Evolutionary conservation across 2,888 invertebrate species (phyloP).

Genomic region (Oxystoma pomonae): DNA sequence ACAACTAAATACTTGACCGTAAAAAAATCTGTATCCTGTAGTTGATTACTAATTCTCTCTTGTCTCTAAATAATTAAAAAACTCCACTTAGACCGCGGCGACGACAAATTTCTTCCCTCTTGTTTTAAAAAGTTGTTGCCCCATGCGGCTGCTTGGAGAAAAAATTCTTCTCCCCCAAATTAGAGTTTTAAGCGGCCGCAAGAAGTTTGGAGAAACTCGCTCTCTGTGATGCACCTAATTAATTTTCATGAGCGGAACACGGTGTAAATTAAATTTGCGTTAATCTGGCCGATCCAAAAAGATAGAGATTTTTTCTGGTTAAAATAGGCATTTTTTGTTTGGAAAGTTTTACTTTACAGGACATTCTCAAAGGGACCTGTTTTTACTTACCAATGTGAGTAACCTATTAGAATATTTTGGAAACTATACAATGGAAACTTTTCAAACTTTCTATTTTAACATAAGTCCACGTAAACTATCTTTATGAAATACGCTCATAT

Average conservation of each 20-base stretch:
- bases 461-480: no score
- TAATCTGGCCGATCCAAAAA: background rate
- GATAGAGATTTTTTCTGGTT: no score
- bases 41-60: conserved; percentile 20
- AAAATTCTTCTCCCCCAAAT: background rate
- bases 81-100: conserved; percentile 21
- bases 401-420: no score
- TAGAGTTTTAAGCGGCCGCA: background rate
- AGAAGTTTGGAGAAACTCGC: background rate
- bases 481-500: no score
- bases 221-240: background rate
- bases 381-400: no score
- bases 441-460: no score
- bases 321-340: no score
- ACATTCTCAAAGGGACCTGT: no score
- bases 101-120: background rate
- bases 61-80: conserved; percentile 23
- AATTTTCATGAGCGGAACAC: background rate
- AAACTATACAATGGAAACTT: no score
- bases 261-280: background rate
- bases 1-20: no score
- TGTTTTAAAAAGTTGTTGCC: background rate
- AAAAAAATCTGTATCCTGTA: conserved; percentile 16
- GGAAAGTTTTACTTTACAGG: no score
- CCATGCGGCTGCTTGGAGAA: background rate